Conservation (phyloP, 2,888 invertebrate genomes). For the Teinopalpus imperialis region DNA sequence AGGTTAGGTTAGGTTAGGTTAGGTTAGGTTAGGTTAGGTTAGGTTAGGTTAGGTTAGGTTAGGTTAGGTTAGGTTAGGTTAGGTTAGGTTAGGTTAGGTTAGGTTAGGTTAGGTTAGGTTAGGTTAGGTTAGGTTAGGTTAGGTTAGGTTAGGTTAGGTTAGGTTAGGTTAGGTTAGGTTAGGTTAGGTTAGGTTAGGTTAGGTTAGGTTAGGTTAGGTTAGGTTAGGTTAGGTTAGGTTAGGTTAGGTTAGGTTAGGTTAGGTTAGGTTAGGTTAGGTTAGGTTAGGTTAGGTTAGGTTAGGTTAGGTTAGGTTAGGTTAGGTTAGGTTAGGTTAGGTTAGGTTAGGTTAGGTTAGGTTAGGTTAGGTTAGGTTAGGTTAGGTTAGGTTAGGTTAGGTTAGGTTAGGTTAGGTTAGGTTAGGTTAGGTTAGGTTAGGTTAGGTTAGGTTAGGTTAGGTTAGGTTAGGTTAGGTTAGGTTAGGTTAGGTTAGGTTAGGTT, state of each 20-base stretch:
- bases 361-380: too few relatives aligned
- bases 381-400: too few relatives aligned
- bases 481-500: too few relatives aligned
- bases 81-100: constrained; percentile 5
- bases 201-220: neutral
- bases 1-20: constrained; percentile 13
- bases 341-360: too few relatives aligned
- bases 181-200: neutral
- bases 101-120: constrained; percentile 5
- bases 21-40: constrained; percentile 12
- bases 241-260: neutral
- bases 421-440: too few relatives aligned
- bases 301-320: constrained; percentile 13
- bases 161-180: neutral
- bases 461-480: too few relatives aligned
- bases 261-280: constrained; percentile 5
- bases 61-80: constrained; percentile 4
- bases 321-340: neutral
- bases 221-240: neutral
- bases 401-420: too few relatives aligned
- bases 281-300: constrained; percentile 6
- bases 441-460: too few relatives aligned
- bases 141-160: constrained; percentile 3
- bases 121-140: constrained; percentile 5
- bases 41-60: constrained; percentile 14